phyloP scores from a whole-genome alignment of 1,140 invertebrate genomes.

The Anoplophora glabripennis region DNA sequence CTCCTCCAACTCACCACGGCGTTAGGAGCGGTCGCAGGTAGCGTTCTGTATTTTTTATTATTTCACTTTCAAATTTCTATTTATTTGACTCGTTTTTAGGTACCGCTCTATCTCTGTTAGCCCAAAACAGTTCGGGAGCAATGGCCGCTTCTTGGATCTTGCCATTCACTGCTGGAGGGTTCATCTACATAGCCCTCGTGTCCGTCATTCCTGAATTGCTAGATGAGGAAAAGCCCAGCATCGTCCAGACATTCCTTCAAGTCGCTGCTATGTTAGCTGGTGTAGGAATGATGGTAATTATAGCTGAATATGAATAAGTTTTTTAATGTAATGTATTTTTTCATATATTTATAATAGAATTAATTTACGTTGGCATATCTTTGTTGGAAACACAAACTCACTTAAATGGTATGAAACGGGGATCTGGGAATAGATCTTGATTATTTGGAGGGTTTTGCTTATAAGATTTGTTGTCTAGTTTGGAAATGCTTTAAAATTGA shows the following conservation, averaged over 20 bases:
- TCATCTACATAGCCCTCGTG: constrained; percentile 97
- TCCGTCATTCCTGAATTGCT: constrained; percentile 94
- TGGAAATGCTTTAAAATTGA: no score
- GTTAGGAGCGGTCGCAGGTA: constrained; percentile 82
- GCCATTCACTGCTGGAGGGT: constrained; percentile 96
- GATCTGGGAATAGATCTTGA: no score
- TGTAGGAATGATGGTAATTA: constrained; percentile 90
- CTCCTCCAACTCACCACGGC: constrained; percentile 89
- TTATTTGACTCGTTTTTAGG: constrained; percentile 45
- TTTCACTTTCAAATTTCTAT: not conserved
- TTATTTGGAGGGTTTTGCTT: no score
- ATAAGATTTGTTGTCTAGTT: no score
- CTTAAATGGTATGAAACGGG: no score
- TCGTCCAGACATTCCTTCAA: constrained; percentile 84
- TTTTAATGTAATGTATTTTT: not conserved
- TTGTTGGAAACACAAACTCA: no score
- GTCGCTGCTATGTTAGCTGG: constrained; percentile 78
- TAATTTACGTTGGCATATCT: no score
- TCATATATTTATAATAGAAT: no score
- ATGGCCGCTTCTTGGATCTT: constrained; percentile 81
- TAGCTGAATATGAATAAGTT: constrained; percentile 79
- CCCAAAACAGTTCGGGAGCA: constrained; percentile 70
- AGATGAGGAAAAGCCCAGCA: constrained; percentile 69
- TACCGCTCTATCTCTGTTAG: constrained; percentile 80
- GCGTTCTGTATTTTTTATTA: not conserved